A percentile compares a stretch with the other conserved stretches of the same genome.
Evolutionary conservation across 2,888 invertebrate species (phyloP).

Genomic region (Eutolmus rufibarbis): DNA sequence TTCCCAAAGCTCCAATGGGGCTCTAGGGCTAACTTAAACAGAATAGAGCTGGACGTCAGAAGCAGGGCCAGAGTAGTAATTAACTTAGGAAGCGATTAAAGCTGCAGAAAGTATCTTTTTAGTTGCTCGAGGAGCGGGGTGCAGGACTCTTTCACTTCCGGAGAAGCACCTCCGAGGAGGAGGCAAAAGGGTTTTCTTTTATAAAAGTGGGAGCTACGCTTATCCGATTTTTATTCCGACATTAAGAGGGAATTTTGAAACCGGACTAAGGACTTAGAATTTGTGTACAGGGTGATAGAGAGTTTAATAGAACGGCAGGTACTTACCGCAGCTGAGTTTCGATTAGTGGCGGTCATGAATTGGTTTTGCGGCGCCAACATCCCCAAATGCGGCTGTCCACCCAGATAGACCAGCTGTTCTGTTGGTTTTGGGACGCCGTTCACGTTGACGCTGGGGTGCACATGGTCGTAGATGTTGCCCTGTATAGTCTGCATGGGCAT

Average conservation of each 20-base stretch:
- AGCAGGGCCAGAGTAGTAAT: not conserved
- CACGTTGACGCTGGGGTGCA: slow-evolving; percentile 57
- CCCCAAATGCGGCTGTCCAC: slow-evolving; percentile 60
- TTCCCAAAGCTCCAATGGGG: not conserved
- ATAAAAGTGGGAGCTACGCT: not conserved
- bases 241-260: not conserved
- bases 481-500: slow-evolving; percentile 59
- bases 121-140: not conserved
- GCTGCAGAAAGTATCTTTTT: not conserved
- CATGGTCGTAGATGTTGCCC: slow-evolving; percentile 62
- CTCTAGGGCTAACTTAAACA: not conserved
- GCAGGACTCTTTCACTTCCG: not conserved
- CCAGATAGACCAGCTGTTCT: slow-evolving; percentile 60
- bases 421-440: slow-evolving; percentile 55
- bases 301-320: not conserved
- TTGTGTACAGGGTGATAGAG: not conserved
- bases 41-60: not conserved
- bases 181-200: not conserved
- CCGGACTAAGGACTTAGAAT: not conserved
- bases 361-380: slow-evolving; percentile 62
- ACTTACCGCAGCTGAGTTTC: slow-evolving; percentile 62
- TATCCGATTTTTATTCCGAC: not conserved
- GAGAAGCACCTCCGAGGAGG: not conserved
- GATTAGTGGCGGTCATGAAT: slow-evolving; percentile 60
- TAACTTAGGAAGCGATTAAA: not conserved